phyloP scores from a whole-genome alignment of 2,888 invertebrate species.

The Phaedon cochleariae region DNA sequence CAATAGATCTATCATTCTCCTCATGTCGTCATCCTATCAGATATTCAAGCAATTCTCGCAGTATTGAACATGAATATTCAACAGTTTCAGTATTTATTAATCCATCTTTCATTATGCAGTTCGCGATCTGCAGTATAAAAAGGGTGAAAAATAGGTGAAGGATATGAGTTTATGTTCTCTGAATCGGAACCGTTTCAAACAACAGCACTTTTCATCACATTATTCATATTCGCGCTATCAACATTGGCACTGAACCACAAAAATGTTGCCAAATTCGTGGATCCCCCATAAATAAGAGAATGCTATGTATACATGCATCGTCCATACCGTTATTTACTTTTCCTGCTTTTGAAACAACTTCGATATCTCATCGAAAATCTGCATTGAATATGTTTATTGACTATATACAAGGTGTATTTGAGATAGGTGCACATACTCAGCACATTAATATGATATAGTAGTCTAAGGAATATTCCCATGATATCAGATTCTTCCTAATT shows the following conservation, averaged over 20 bases:
- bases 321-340: conserved; percentile 27
- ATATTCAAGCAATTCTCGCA: no score
- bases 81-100: no score
- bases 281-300: conserved; percentile 36
- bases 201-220: conserved; percentile 1
- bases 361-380: background rate
- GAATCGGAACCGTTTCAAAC: background rate
- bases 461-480: no score
- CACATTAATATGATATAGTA: no score
- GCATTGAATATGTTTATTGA: background rate
- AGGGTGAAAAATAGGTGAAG: background rate
- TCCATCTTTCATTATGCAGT: background rate
- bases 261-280: conserved; percentile 36
- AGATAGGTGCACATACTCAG: no score
- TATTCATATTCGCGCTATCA: conserved; percentile 17
- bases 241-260: conserved; percentile 33
- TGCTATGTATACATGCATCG: conserved; percentile 28
- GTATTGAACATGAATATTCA: no score
- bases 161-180: background rate
- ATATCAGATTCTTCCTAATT: no score
- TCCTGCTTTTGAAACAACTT: conserved; percentile 11
- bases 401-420: background rate
- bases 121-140: background rate
- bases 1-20: no score
- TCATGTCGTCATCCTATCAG: no score